Conservation (phyloP, 2,113 vertebrate species). For the Serinus canaria region DNA sequence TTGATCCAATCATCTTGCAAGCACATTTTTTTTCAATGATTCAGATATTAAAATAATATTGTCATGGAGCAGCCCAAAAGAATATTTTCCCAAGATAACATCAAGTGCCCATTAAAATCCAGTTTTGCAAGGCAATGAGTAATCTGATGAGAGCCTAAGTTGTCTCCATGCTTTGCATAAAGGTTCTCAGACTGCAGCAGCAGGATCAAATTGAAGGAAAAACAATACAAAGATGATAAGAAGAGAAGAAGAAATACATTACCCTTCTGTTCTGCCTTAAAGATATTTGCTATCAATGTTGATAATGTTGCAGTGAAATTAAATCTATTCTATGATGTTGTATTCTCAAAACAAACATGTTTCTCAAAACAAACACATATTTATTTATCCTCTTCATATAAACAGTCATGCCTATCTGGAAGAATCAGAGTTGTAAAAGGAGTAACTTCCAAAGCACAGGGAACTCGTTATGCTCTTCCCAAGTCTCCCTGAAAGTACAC, state of each 20-base stretch:
- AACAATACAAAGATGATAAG: not conserved
- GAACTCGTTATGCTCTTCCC: not conserved
- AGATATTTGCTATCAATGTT: not conserved
- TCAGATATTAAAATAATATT: not conserved
- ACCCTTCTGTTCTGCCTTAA: not conserved
- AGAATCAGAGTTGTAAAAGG: not conserved
- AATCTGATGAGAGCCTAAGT: not conserved
- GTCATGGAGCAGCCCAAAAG: not conserved
- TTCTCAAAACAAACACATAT: not conserved
- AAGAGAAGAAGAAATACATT: not conserved
- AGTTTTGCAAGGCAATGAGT: not conserved
- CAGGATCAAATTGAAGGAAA: constrained; percentile 8
- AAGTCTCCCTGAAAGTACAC: not conserved
- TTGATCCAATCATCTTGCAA: not conserved
- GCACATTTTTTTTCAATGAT: not conserved
- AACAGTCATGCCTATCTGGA: not conserved
- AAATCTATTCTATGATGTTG: not conserved
- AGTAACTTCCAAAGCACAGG: not conserved
- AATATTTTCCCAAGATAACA: not conserved
- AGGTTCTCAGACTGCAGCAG: not conserved
- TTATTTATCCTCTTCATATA: not conserved
- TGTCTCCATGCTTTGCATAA: not conserved
- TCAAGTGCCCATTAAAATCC: not conserved
- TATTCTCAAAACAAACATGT: not conserved
- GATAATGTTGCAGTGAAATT: constrained; percentile 4